Evolutionary conservation across 2,113 vertebrate genomes (phyloP), one percentile per base, ranked within the genome.

Genomic region (Heloderma charlesbogerti): DNA sequence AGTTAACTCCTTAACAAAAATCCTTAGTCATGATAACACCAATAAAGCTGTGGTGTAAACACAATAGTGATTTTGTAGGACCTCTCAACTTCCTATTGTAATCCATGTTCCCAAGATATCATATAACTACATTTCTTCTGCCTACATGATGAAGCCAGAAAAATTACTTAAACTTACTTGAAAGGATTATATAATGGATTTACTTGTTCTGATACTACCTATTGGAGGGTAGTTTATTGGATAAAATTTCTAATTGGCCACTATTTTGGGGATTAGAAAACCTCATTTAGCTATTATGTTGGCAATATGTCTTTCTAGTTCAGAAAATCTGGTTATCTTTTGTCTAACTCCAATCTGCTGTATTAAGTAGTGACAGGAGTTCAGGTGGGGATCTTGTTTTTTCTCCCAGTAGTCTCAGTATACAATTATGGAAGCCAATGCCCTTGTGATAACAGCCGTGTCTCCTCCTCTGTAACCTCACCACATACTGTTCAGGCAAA

Each of bases 51-150:
- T 85, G 15, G 84, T 90, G 18, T 22, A 43, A 89, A 89, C 40
- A 89, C 34, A 85, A 78, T 63, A 48, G 72, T 51, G 72, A 34
- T 67, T 84, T 67, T 29, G 9, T 15, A 29, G 40, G 34, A 66
- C 54, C 37, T 90, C 71, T 75, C 16, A 37, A 60, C 57, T 89
- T 18, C 54, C 57, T 80, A 7, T 48, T 90, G 18, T 79, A 66
- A 25, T 7, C 74, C 84, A 91, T 78, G 37, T 89, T 94, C 75
- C 85, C 71, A 84, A 48, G 66, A 45, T 92, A 75, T 37, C 25
- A 37, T 54, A 18, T 81, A 86, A 84, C 37, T 1, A 48, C 29
- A 89, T 89, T 83, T 86, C 5, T 88, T 89, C 18, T 91, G 27
- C 51, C 72, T 89, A 75, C 74, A 3, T 48, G n/a, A 63, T 72